Evolutionary conservation across 2,797 vertebrate genomes (phyloP).

Genomic region (Perodicticus potto): DNA sequence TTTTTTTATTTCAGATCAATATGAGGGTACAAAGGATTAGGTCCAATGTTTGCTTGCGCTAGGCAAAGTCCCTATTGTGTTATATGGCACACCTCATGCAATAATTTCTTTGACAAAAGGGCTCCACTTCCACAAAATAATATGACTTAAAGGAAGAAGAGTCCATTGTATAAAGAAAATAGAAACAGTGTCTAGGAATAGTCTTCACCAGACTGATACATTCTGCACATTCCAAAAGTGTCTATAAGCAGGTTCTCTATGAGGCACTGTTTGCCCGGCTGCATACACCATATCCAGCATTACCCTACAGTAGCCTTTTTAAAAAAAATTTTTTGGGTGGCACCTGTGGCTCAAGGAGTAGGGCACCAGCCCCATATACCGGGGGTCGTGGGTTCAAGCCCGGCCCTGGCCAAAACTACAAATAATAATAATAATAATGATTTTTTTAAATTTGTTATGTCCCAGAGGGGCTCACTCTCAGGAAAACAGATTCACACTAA

Average conservation of each 20-base stretch:
- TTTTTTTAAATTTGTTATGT: neutral
- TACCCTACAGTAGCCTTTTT: neutral
- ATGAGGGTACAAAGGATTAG: no score
- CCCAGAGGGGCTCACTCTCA: neutral
- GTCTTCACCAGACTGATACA: neutral
- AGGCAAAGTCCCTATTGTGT: no score
- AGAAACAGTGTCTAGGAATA: neutral
- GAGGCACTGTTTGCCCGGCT: neutral
- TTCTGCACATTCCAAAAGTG: neutral
- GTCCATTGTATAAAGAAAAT: neutral
- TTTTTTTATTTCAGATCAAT: no score
- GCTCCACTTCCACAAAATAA: neutral
- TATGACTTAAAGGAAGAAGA: neutral
- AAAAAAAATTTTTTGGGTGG: no score
- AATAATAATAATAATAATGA: no score
- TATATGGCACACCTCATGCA: no score
- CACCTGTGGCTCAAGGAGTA: no score
- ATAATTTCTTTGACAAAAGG: constrained; percentile 10
- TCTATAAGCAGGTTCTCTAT: neutral
- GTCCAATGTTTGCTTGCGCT: no score
- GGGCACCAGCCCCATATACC: no score
- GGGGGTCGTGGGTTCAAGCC: no score
- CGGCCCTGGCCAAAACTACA: no score
- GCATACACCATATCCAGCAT: neutral
- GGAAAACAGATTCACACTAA: neutral